Evolutionary conservation across 2,888 invertebrate genomes (phyloP).

Genomic region (Belgica antarctica): DNA sequence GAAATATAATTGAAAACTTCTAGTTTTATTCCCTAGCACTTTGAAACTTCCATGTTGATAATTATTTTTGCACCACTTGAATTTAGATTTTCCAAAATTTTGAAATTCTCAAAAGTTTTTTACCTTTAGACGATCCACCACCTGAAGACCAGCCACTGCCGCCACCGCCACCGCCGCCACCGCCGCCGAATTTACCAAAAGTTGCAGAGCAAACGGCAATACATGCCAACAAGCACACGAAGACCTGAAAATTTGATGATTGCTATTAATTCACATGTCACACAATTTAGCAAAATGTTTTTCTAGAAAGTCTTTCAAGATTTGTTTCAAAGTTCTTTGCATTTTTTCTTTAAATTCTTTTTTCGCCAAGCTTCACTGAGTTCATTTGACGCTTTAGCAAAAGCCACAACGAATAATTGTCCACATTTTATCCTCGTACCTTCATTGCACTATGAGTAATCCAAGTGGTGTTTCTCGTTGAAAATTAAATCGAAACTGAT

Average conservation of each 20-base stretch:
- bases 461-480: conserved; percentile 21
- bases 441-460: conserved; percentile 30
- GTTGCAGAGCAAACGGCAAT: conserved; percentile 43
- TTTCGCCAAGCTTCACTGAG: too few species aligned
- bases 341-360: not conserved
- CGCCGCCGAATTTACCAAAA: conserved; percentile 32
- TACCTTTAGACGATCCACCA: conserved; percentile 29
- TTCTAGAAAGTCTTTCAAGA: not conserved
- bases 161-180: not conserved
- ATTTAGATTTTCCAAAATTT: not conserved
- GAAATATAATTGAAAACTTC: too few species aligned
- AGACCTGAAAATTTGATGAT: too few species aligned
- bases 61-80: not conserved
- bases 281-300: too few species aligned
- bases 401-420: not conserved
- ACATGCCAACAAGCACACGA: conserved; percentile 44
- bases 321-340: not conserved
- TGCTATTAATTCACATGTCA: not conserved
- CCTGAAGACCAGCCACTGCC: conserved; percentile 7
- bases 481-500: conserved; percentile 39
- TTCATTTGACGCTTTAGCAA: not conserved
- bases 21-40: too few species aligned
- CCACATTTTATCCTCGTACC: conserved; percentile 20
- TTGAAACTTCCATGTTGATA: too few species aligned
- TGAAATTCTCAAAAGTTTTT: not conserved